Base-by-base conservation (phyloP, 2,113 vertebrate genomes). In the Proteles cristata region DNA sequence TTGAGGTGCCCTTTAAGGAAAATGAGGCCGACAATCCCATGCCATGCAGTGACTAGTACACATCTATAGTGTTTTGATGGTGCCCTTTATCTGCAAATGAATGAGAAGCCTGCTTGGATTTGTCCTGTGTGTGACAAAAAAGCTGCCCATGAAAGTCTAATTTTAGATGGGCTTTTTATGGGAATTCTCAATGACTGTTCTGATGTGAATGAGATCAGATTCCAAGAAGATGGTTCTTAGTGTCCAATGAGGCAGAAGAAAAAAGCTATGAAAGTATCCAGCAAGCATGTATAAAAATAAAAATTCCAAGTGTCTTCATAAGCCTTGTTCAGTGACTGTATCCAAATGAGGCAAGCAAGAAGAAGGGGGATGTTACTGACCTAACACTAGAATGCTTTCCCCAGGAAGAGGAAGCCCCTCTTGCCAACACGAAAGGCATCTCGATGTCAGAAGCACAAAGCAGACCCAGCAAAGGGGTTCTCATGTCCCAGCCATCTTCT, bases 101-200 rank as follows among this genome's bases (percentile, higher is more conserved):
- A 99, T 92, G 99, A 99, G 86, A 99, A 99, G 98, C 99, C 99
- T 26, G 99, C 99, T 19, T 99, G 99, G 99, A 99, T 99, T 97
- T 99, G 99, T 98, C 99, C 99, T 25, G 99, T 99, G 68, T 99
- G 99, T 96, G 99, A 99, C 98, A 99, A 99, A 98, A 99, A 99
- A 97, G 99, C 99, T 93, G 98, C 99, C 26, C 99, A 99, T 0
- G 99, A 99, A 92, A 99, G 99, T 97, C 98, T 99, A 3, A 99
- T 99, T 97, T 98, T 99, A 48, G 99, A 99, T 88, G 91, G 99
- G n/a, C 99, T 99, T 14, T 99, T 99, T 97, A 99, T 99, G 99
- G 99, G 99, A 99, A 99, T 99, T 97, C 99, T 99, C 96, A 99
- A 99, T 88, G 99, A 99, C 98, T 99, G 99, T 98, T 99, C 99